phyloP scores from a whole-genome alignment of 2,797 vertebrate genomes.

The Trematomus bernacchii region DNA sequence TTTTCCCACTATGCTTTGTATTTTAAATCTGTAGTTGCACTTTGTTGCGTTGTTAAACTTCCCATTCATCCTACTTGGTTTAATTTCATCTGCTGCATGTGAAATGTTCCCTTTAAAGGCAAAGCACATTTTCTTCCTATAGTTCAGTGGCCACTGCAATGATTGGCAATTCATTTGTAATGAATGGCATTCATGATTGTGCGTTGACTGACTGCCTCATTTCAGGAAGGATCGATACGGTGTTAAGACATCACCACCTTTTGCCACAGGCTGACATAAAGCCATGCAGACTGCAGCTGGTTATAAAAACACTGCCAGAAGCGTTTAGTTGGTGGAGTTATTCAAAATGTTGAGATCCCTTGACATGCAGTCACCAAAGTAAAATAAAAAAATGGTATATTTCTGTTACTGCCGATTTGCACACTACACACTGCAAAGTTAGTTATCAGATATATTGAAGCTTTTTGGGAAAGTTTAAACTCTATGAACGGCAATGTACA shows the following conservation, averaged over 20 bases:
- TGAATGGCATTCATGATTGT: conserved; percentile 65
- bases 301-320: conserved; percentile 29
- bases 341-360: not conserved
- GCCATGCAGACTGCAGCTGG: conserved; percentile 16
- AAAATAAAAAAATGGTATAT: not conserved
- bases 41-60: conserved; percentile 23
- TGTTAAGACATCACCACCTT: conserved; percentile 56
- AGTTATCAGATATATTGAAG: not conserved
- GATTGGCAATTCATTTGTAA: conserved; percentile 57
- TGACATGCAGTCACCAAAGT: not conserved
- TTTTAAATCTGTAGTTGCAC: conserved; percentile 14
- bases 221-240: conserved; percentile 59
- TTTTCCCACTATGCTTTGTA: conserved; percentile 4
- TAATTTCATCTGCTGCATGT: conserved; percentile 10
- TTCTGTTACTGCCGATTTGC: not conserved
- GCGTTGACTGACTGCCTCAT: conserved; percentile 60
- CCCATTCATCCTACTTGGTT: conserved; percentile 3
- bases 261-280: conserved; percentile 37
- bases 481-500: not conserved
- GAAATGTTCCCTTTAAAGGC: conserved; percentile 46
- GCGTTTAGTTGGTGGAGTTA: not conserved
- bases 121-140: conserved; percentile 41
- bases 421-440: not conserved
- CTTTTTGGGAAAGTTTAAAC: not conserved
- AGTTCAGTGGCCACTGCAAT: conserved; percentile 11